Percentiles rank a stretch among this genome's conserved stretches.
phyloP scores from a whole-genome alignment of 1,140 invertebrate genomes.

The Penaeus indicus region DNA sequence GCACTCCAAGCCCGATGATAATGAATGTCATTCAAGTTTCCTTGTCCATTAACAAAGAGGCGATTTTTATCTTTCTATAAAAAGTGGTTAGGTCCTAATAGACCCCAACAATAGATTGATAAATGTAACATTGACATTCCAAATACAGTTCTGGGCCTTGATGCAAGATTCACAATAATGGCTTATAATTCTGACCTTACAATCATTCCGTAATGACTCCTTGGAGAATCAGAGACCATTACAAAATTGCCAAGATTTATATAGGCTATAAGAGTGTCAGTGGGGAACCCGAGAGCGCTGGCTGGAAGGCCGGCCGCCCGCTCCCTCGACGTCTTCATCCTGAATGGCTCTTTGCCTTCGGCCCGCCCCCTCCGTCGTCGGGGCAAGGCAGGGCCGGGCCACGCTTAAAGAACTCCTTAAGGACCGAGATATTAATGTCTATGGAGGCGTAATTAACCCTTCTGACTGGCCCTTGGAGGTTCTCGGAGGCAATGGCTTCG shows the following conservation, averaged over 20 bases:
- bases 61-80: slow-evolving; percentile 63
- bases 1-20: slow-evolving; percentile 53
- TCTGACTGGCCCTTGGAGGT: no score
- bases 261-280: slow-evolving; percentile 45
- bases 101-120: slow-evolving; percentile 64
- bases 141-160: slow-evolving; percentile 17
- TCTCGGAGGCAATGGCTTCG: no score
- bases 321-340: not conserved
- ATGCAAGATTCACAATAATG: slow-evolving; percentile 44
- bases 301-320: not conserved
- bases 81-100: slow-evolving; percentile 63
- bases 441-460: not conserved
- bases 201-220: slow-evolving; percentile 48
- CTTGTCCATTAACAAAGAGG: slow-evolving; percentile 65
- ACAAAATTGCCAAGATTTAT: slow-evolving; percentile 56
- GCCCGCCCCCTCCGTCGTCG: not conserved
- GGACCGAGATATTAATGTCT: slow-evolving; percentile 1
- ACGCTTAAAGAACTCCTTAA: not conserved
- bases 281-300: slow-evolving; percentile 6
- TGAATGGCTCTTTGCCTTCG: not conserved
- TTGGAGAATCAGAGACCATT: slow-evolving; percentile 48
- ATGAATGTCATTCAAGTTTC: slow-evolving; percentile 62
- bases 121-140: slow-evolving; percentile 60
- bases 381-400: not conserved
- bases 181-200: slow-evolving; percentile 32